Percentiles rank a stretch among this genome's conserved stretches.
Evolutionary conservation across 1,140 invertebrate genomes (phyloP).

Genomic region (Phortica variegata): DNA sequence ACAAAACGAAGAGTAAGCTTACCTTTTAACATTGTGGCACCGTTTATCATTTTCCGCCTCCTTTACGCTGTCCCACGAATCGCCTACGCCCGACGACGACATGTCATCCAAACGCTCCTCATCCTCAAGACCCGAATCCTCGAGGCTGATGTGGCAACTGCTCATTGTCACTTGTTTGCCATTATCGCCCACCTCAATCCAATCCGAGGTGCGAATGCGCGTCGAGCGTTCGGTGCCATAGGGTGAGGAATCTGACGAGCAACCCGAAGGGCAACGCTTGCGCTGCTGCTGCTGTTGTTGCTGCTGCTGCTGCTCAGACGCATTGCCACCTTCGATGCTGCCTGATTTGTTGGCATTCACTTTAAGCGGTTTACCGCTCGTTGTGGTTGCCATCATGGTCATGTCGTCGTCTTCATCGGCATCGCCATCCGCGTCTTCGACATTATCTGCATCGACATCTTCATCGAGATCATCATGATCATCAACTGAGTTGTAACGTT

Average conservation of each 20-base stretch:
- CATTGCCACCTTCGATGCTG: no score
- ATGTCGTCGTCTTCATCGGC: constrained; percentile 42
- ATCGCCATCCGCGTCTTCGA: constrained; percentile 41
- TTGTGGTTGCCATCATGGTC: constrained; percentile 32
- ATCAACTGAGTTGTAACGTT: constrained; percentile 45
- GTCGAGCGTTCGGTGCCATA: constrained; percentile 55
- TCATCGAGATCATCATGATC: constrained; percentile 27
- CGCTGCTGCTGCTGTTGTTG: constrained; percentile 29
- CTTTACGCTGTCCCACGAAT: constrained; percentile 57
- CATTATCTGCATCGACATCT: constrained; percentile 50
- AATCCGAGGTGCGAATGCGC: constrained; percentile 51
- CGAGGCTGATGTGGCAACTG: constrained; percentile 54
- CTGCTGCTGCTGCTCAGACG: no score
- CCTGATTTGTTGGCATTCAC: no score
- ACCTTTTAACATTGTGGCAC: constrained; percentile 47
- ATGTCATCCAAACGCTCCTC: constrained; percentile 55
- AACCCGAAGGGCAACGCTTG: constrained; percentile 51
- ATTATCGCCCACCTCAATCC: constrained; percentile 56
- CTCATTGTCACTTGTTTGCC: constrained; percentile 50
- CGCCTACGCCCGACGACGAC: constrained; percentile 54
- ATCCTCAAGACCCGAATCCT: constrained; percentile 56
- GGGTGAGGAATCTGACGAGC: constrained; percentile 54
- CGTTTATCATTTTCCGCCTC: constrained; percentile 50
- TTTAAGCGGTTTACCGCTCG: constrained; percentile 25
- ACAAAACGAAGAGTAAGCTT: no score